These are phyloP conservation scores for Sebastes taczanowskii DNA, from an alignment of 2,797 vertebrate species.

Conservation along the genomic window DNA sequence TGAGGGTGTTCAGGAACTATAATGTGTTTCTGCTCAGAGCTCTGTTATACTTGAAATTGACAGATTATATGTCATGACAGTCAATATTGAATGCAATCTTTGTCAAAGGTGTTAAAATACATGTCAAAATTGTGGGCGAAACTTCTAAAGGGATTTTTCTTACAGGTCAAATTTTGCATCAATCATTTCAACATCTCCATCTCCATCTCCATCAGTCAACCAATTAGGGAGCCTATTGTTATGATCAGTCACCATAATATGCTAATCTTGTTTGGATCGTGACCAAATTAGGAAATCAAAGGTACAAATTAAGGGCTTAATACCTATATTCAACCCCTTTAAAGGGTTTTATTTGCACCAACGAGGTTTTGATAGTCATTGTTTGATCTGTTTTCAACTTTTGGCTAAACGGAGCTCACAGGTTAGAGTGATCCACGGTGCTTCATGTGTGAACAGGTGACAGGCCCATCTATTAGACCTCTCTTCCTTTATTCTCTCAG, in stretches of 20 bases:
- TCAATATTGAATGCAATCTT: not conserved
- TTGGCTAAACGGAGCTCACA: conserved; percentile 27
- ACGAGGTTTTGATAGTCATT: conserved; percentile 45
- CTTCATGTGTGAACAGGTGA: conserved; percentile 76
- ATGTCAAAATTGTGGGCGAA: not conserved
- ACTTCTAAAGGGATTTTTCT: not conserved
- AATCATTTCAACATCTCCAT: not conserved
- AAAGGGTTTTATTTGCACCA: conserved; percentile 34
- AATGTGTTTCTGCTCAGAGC: not conserved
- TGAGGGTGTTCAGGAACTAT: not conserved
- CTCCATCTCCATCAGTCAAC: not conserved
- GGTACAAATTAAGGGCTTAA: conserved; percentile 21
- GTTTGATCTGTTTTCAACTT: conserved; percentile 69
- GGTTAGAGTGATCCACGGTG: conserved; percentile 43
- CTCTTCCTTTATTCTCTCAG: conserved; percentile 65
- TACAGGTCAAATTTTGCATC: not conserved
- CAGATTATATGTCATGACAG: not conserved
- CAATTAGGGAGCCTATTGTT: not conserved
- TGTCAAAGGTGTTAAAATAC: not conserved
- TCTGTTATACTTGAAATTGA: not conserved
- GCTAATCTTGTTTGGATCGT: not conserved
- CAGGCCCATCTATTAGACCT: conserved; percentile 45
- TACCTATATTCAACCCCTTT: conserved; percentile 9
- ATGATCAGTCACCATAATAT: not conserved
- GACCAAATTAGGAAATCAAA: conserved; percentile 34